A percentile compares a stretch with the other conserved stretches of the same genome.
Conservation (phyloP, 2,797 vertebrate species). For the Onychomys leucogaster region DNA sequence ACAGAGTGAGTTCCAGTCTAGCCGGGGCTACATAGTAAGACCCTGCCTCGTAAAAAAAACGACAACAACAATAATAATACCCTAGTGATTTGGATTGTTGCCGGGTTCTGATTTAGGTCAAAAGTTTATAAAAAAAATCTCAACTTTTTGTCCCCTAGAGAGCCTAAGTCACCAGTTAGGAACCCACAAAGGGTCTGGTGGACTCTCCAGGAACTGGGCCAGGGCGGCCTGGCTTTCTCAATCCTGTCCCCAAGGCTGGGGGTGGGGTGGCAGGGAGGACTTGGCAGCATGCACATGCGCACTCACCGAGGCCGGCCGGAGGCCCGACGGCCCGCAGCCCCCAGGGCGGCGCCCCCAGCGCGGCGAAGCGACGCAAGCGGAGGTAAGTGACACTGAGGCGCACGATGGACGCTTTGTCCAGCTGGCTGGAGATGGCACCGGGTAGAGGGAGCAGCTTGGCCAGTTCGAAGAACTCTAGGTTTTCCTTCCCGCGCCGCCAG, state of each 20-base stretch:
- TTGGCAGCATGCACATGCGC: background rate
- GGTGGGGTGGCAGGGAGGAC: no score
- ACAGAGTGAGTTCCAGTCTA: background rate
- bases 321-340: slow-evolving; percentile 89
- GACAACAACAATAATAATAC: background rate
- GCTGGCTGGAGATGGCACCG: slow-evolving; percentile 95
- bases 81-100: background rate
- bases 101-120: background rate
- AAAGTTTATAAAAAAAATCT: background rate
- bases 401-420: slow-evolving; percentile 96
- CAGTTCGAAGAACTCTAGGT: slow-evolving; percentile 96
- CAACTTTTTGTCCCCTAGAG: background rate
- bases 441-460: slow-evolving; percentile 95
- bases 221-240: background rate
- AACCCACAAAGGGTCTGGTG: background rate
- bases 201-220: background rate
- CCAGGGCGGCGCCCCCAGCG: slow-evolving; percentile 94
- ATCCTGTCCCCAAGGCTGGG: background rate
- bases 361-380: slow-evolving; percentile 95
- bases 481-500: slow-evolving; percentile 94
- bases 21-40: background rate
- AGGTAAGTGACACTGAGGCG: slow-evolving; percentile 96
- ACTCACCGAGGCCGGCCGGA: slow-evolving; percentile 90
- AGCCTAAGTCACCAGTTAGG: no score
- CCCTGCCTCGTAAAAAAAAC: background rate